phyloP scores from a whole-genome alignment of 2,113 vertebrate species.

The Charina bottae region DNA sequence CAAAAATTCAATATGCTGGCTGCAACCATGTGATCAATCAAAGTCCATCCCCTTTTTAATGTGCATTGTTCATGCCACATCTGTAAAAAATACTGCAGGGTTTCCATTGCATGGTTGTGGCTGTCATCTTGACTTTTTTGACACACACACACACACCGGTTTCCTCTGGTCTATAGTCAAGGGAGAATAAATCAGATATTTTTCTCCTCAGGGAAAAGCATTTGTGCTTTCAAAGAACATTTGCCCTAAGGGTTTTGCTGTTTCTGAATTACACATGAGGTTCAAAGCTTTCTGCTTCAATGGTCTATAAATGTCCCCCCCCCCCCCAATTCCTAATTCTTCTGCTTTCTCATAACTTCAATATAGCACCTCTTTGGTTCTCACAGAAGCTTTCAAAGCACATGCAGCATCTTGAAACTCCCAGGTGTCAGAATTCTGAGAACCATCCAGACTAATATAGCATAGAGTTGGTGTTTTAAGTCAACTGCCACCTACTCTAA shows the following conservation, averaged over 20 bases:
- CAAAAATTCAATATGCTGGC: not conserved
- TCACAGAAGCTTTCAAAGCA: not conserved
- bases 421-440: constrained; percentile 14
- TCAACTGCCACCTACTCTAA: not conserved
- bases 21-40: not conserved
- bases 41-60: not conserved
- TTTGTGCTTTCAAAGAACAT: not conserved
- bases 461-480: not conserved
- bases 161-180: not conserved
- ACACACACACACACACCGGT: not conserved
- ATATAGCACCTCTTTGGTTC: not conserved
- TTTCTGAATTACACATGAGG: not conserved
- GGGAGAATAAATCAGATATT: not conserved
- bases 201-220: not conserved
- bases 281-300: not conserved
- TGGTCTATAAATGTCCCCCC: not conserved
- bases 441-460: not conserved
- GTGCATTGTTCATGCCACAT: not conserved
- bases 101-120: not conserved
- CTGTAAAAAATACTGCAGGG: not conserved
- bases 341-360: not conserved
- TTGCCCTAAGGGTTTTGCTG: not conserved
- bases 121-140: no score
- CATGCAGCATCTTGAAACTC: not conserved
- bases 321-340: no score